A percentile compares a stretch with the other conserved stretches of the same genome.
These are phyloP conservation scores for Cydia amplana DNA, from an alignment of 1,140 invertebrate genomes.

Conservation along the genomic window DNA sequence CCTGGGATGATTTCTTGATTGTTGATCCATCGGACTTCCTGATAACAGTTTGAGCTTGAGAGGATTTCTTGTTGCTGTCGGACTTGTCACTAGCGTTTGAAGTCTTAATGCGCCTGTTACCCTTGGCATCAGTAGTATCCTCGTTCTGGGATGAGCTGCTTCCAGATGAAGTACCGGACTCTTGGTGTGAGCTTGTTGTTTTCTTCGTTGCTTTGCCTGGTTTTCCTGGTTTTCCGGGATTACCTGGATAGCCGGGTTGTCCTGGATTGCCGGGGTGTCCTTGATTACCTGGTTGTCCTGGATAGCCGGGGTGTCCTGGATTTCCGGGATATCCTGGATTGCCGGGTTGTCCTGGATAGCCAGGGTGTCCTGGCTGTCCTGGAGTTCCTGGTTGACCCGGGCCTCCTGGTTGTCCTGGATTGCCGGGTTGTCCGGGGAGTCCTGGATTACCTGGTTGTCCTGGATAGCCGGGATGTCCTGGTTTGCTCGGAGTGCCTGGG, in stretches of 20 bases:
- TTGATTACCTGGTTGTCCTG: not conserved
- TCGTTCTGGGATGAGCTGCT: not conserved
- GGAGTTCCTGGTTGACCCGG: too few species aligned
- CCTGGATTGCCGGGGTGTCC: too few species aligned
- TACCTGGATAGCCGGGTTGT: too few species aligned
- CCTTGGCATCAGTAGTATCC: not conserved
- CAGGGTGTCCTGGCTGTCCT: too few species aligned
- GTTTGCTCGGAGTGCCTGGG: too few species aligned
- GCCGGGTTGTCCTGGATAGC: too few species aligned
- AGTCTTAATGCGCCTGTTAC: not conserved
- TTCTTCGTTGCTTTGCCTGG: slow-evolving; percentile 4
- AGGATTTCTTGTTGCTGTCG: not conserved
- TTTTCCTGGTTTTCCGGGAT: not conserved
- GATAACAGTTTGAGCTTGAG: not conserved
- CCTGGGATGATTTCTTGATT: not conserved
- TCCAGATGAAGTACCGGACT: not conserved
- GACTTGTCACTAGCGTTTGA: not conserved
- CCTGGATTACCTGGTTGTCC: too few species aligned
- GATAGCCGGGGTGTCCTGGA: not conserved
- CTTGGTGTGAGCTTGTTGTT: slow-evolving; percentile 3
- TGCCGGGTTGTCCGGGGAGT: too few species aligned
- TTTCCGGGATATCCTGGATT: too few species aligned
- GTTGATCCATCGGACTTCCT: not conserved
- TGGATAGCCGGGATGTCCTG: too few species aligned
- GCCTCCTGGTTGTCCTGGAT: too few species aligned